Percentiles rank a stretch among this genome's conserved stretches.
phyloP scores from a whole-genome alignment of 2,888 invertebrate species.

The Pachycephus smyrnensis region DNA sequence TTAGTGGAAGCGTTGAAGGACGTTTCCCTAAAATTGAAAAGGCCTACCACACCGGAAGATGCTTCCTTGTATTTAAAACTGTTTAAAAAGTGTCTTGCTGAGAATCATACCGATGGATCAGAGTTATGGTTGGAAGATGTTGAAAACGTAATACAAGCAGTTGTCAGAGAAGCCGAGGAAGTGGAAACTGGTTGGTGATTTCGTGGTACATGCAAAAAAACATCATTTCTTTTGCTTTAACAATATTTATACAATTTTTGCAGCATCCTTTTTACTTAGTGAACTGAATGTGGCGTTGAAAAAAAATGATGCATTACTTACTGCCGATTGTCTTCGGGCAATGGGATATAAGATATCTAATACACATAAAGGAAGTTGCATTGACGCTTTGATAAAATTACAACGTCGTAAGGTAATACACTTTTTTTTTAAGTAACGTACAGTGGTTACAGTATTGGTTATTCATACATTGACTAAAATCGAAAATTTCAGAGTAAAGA shows the following conservation, averaged over 20 bases:
- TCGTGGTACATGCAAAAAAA: not conserved
- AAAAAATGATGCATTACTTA: slow-evolving; percentile 40
- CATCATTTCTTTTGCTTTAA: not conserved
- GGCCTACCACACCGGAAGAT: slow-evolving; percentile 68
- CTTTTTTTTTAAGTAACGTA: not conserved
- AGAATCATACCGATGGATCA: slow-evolving; percentile 68
- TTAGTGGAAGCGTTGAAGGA: slow-evolving; percentile 69
- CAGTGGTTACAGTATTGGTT: not conserved
- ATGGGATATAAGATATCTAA: slow-evolving; percentile 41
- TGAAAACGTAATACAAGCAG: slow-evolving; percentile 67
- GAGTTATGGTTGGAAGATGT: slow-evolving; percentile 75
- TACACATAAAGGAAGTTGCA: slow-evolving; percentile 43
- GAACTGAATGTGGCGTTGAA: slow-evolving; percentile 53
- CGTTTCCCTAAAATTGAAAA: slow-evolving; percentile 67
- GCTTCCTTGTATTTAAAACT: slow-evolving; percentile 70
- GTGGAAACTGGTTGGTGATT: slow-evolving; percentile 67
- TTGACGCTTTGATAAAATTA: slow-evolving; percentile 37
- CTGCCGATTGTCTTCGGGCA: slow-evolving; percentile 46
- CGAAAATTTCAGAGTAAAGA: slow-evolving; percentile 33
- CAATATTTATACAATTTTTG: slow-evolving; percentile 15
- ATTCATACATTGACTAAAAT: not conserved
- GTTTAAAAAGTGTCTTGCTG: slow-evolving; percentile 69
- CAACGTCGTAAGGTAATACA: slow-evolving; percentile 31
- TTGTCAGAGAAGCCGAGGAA: slow-evolving; percentile 68
- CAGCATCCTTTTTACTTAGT: slow-evolving; percentile 48